These are phyloP conservation scores for Bombus terrestris DNA, from an alignment of 1,140 invertebrate species.

Conservation along the genomic window DNA sequence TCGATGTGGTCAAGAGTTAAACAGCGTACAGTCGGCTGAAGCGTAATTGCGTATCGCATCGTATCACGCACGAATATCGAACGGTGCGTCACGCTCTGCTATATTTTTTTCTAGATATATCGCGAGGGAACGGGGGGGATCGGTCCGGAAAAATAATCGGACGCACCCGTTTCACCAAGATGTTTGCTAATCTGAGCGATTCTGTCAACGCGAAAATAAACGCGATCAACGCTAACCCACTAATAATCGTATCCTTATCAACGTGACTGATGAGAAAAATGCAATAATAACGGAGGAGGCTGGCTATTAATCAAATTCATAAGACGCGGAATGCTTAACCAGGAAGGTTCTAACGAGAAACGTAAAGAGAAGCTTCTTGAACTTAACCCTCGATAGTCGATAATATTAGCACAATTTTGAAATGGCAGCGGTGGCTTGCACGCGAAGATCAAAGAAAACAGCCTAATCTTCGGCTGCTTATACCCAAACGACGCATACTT, in stretches of 20 bases:
- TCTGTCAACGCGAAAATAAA: not conserved
- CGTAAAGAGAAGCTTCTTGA: not conserved
- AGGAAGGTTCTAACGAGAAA: not conserved
- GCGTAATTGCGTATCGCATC: constrained; percentile 26
- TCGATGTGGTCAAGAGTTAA: not conserved
- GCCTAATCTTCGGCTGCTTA: too few species aligned
- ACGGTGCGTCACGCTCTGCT: constrained; percentile 36
- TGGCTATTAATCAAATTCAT: not conserved
- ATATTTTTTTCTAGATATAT: constrained; percentile 13
- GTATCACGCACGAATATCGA: constrained; percentile 33
- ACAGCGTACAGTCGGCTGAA: not conserved
- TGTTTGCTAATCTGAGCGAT: not conserved
- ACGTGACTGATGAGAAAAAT: not conserved
- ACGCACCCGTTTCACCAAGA: not conserved
- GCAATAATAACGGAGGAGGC: not conserved
- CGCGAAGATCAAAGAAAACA: too few species aligned
- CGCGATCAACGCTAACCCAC: not conserved
- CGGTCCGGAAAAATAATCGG: not conserved
- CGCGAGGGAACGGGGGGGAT: not conserved
- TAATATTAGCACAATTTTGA: not conserved
- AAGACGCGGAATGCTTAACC: not conserved
- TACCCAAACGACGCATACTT: too few species aligned
- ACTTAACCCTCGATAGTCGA: not conserved
- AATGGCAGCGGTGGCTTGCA: too few species aligned
- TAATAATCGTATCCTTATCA: not conserved